Percentiles rank a stretch among this genome's conserved stretches.
Evolutionary conservation across 2,113 vertebrate genomes (phyloP).

Genomic region (Genyomyrus donnyi): DNA sequence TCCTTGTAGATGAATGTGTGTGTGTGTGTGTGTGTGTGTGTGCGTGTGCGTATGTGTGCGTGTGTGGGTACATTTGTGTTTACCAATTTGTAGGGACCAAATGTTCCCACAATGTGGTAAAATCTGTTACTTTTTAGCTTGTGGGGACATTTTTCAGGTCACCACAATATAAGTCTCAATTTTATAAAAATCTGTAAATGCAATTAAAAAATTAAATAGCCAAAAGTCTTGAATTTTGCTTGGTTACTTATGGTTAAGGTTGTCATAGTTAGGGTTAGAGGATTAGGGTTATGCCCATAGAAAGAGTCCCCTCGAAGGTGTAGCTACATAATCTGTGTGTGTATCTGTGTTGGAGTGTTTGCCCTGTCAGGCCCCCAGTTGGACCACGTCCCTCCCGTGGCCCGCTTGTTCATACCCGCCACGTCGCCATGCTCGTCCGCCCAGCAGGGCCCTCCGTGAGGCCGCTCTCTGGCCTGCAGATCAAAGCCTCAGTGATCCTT

Average conservation of each 20-base stretch:
- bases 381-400: not conserved
- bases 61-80: not conserved
- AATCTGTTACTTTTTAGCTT: not conserved
- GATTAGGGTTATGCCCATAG: not conserved
- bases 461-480: conserved; percentile 52
- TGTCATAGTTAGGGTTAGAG: not conserved
- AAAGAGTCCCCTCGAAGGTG: not conserved
- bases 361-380: not conserved
- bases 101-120: not conserved
- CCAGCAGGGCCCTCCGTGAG: conserved; percentile 63
- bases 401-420: conserved; percentile 62
- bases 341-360: not conserved
- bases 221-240: not conserved
- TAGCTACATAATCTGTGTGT: not conserved
- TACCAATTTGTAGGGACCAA: not conserved
- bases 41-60: not conserved
- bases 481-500: conserved; percentile 64
- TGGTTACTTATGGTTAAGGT: not conserved
- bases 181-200: not conserved
- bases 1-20: too few species aligned
- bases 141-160: not conserved
- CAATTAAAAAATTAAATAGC: not conserved
- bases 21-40: too few species aligned
- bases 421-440: conserved; percentile 56
- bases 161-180: not conserved